Evolutionary conservation across 2,888 invertebrate species (phyloP).

Genomic region (Iselma pallidipennis): DNA sequence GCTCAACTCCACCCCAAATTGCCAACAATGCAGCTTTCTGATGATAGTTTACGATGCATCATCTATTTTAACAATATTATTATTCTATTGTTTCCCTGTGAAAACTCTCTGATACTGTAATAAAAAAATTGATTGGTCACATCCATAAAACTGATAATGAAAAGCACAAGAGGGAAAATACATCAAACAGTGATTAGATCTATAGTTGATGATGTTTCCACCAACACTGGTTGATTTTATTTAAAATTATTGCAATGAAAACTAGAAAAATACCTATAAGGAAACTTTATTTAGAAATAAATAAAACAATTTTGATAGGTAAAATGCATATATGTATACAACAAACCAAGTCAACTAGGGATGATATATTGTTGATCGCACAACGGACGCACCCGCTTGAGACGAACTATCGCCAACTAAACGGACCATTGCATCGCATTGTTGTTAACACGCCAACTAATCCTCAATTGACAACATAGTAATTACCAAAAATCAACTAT

Average conservation of each 20-base stretch:
- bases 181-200: too few relatives aligned
- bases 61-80: slow-evolving; percentile 10
- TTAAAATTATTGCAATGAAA: background rate
- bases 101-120: background rate
- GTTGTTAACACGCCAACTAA: slow-evolving; percentile 19
- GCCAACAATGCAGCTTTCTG: slow-evolving; percentile 22
- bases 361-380: slow-evolving; percentile 28
- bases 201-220: background rate
- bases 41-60: slow-evolving; percentile 20
- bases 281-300: slow-evolving; percentile 29
- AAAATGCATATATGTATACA: slow-evolving; percentile 15
- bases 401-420: slow-evolving; percentile 31
- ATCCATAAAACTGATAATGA: slow-evolving; percentile 4
- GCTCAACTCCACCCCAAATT: background rate
- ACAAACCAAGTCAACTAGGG: slow-evolving; percentile 20
- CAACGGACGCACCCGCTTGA: slow-evolving; percentile 27
- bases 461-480: slow-evolving; percentile 16
- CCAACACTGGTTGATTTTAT: background rate
- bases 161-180: slow-evolving; percentile 28
- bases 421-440: slow-evolving; percentile 33
- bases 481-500: slow-evolving; percentile 10
- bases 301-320: slow-evolving; percentile 29
- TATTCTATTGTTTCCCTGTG: background rate
- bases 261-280: slow-evolving; percentile 26
- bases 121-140: background rate